Base-by-base conservation (phyloP, 1,140 invertebrate genomes). In the Coelopa frigida region DNA sequence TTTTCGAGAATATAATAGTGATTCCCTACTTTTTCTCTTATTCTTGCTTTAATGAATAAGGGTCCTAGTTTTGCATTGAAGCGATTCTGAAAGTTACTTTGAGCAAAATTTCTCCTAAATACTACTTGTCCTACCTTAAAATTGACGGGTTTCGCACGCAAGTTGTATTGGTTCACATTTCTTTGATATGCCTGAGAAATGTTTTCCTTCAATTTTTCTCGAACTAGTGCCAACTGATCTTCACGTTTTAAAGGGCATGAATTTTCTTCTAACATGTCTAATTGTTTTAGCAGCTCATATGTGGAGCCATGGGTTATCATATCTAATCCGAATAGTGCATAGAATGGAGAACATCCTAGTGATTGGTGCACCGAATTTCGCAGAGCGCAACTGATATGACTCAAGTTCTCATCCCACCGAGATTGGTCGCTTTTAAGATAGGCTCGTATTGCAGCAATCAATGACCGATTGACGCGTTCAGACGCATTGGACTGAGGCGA, bases 231-330 rank as follows among this genome's bases (percentile, higher is more conserved):
- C 8, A 40, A 21, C 5, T 3, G 7, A 14, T 40, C 38, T 24
- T 40, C 38, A 24, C 29, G 42, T 21, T 11, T 3, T 20, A 32
- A 22, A 44, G 17, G 12, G 20, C 20, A 17, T 12, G 12, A 22
- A 5, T 29, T 14, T 26, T 44, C 42, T 8, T 33, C 42, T 21
- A 32, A 44, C 18, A 32, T 14, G 6, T 44, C 37, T 6, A 20
- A 29, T 14, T 47, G 39, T 32, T 14, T 14, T 11, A 47, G 31
- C 5, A 47, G 29, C 22, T 47, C n/a, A 40, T 47, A 39, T 40
- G 37, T 20, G 14, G 23, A 15, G 2, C 46, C 46, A 32, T 47
- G 46, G 14, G 46, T 47, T 2, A 47, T 41, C 46, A 47, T 47
- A 40, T 47, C 15, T 20, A 40, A 40, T n/a, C 37, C 46, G 27